phyloP scores from a whole-genome alignment of 1,140 invertebrate species.

The Macrobrachium nipponense region DNA sequence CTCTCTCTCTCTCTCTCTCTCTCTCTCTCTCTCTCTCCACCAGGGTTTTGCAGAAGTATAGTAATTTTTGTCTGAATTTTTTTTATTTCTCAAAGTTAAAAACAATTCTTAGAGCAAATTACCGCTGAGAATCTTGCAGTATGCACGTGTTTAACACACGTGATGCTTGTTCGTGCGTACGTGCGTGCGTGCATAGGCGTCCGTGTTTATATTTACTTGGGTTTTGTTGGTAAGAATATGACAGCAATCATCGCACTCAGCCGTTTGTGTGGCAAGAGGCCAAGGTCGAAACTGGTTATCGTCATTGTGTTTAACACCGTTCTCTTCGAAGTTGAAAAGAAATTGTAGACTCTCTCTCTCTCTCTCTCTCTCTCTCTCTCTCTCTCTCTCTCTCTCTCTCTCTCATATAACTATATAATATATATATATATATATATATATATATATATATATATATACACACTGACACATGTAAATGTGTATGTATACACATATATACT shows the following conservation, averaged over 20 bases:
- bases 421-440: background rate
- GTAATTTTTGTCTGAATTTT: no score
- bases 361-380: background rate
- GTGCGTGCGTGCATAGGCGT: slow-evolving; percentile 12
- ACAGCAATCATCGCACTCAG: no score
- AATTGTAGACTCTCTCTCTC: background rate
- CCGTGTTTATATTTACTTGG: slow-evolving; percentile 3
- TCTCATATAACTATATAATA: background rate
- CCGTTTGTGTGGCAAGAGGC: background rate
- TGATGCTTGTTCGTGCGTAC: slow-evolving; percentile 32
- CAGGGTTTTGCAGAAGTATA: no score
- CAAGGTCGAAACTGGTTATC: background rate
- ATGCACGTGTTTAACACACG: background rate
- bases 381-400: background rate
- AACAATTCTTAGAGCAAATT: background rate
- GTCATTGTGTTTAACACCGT: background rate
- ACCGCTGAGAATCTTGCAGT: background rate
- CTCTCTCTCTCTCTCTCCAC: no score
- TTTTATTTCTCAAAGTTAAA: background rate
- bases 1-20: no score
- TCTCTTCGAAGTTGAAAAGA: background rate
- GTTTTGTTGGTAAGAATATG: background rate
- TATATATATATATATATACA: slow-evolving; percentile 17
- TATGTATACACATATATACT: background rate
- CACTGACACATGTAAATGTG: background rate